phyloP scores from a whole-genome alignment of 2,888 invertebrate genomes.

The Amblyteles armatorius region DNA sequence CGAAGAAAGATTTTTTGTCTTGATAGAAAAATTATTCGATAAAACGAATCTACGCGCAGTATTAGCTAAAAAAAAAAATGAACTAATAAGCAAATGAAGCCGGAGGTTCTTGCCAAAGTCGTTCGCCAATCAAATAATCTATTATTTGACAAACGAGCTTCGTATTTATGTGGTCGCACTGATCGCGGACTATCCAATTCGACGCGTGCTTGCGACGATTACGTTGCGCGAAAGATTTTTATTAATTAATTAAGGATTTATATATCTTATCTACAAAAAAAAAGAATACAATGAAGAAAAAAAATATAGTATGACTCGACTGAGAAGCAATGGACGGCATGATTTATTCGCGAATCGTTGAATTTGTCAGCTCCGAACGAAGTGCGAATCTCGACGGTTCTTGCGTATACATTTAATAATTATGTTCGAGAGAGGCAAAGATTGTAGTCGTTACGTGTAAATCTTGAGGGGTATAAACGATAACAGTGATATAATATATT shows the following conservation, averaged over 20 bases:
- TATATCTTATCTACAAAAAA: constrained; percentile 61
- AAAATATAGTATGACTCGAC: constrained; percentile 36
- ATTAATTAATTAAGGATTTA: constrained; percentile 60
- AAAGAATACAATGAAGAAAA: constrained; percentile 13
- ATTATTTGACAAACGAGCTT: constrained; percentile 40
- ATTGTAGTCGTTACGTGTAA: constrained; percentile 80
- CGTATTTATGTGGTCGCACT: constrained; percentile 30
- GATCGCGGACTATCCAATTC: constrained; percentile 34
- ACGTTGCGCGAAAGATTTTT: constrained; percentile 49
- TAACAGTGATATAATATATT: constrained; percentile 84
- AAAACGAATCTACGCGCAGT: constrained; percentile 32
- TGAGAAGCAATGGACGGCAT: constrained; percentile 8
- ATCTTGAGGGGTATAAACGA: constrained; percentile 80
- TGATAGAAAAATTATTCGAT: constrained; percentile 1
- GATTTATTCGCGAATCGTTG: constrained; percentile 45
- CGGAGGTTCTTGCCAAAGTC: constrained; percentile 58
- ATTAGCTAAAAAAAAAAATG: constrained; percentile 31
- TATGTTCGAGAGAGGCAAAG: constrained; percentile 67
- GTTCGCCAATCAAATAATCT: not conserved
- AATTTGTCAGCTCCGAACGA: not conserved
- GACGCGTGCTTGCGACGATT: constrained; percentile 47
- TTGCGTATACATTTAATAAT: constrained; percentile 22
- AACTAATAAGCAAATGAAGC: constrained; percentile 16
- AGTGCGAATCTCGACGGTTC: constrained; percentile 45
- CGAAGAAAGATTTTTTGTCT: constrained; percentile 13